phyloP scores from a whole-genome alignment of 2,888 invertebrate genomes.

The Molanna angustata region DNA sequence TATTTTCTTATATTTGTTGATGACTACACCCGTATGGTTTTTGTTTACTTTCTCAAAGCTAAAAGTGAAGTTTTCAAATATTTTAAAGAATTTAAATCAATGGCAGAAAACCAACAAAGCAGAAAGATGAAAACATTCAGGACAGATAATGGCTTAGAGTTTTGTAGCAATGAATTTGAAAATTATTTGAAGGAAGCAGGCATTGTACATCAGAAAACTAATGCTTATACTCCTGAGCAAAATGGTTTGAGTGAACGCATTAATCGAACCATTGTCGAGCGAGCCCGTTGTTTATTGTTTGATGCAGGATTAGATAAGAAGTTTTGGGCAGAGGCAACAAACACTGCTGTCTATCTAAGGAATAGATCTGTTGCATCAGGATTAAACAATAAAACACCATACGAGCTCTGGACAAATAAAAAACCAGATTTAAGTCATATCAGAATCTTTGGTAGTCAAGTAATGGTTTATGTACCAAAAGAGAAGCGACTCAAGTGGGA shows the following conservation, averaged over 20 bases:
- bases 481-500: neutral
- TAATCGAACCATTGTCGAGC: neutral
- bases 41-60: constrained; percentile 1
- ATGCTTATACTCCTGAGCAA: neutral
- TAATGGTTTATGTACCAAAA: neutral
- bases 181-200: neutral
- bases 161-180: neutral
- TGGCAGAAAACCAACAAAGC: neutral
- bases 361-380: neutral
- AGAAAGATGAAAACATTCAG: neutral
- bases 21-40: neutral
- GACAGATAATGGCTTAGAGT: neutral
- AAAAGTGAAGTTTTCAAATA: neutral
- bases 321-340: neutral
- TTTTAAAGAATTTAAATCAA: neutral
- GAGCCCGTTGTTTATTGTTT: neutral
- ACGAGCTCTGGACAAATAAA: neutral
- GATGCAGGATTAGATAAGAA: neutral
- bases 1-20: neutral
- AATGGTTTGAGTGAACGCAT: neutral
- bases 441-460: neutral
- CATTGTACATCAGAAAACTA: neutral
- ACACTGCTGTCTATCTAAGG: neutral
- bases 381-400: neutral
- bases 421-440: constrained; percentile 1